Evolutionary conservation across 37 sponge, comb jelly and placozoan species (phyloP), one percentile per base, ranked within the genome.

Genomic region (Theonella swinhoei): DNA sequence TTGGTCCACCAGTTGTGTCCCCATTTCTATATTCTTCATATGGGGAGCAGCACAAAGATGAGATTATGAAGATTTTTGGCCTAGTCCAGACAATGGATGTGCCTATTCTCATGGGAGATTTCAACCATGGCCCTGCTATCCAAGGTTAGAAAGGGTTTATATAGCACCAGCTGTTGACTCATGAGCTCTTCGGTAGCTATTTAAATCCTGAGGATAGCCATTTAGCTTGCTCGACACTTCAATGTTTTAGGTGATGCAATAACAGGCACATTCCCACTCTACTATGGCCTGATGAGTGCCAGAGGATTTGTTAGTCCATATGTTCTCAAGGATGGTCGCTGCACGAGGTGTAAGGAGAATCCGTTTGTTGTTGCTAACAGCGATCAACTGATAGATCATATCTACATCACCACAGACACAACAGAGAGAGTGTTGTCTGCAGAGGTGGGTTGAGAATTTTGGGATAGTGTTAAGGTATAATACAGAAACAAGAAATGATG

Each of bases 21-120:
- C 78, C 78, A 20, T 64, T 78, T 4, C 78, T 78, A 3, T 78
- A 78, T 38, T 32, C 24, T 1, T 54, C 32, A 24, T 78, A 78
- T 64, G 78, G 28, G 0, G 78, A 62, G 62, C 78, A 78, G n/a
- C 78, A 78, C 7, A 61, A 63, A 19, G 25, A 63, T 64, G 78
- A 78, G 38, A 35, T 78, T 17, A 64, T 35, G 2, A 36, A 38
- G 11, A 20, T 78, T 19, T 64, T 64, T 37, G 24, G 8, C 1
- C 24, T 64, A 0, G 5, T 78, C 11, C 31, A 29, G 28, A 47
- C 7, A 29, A 64, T 35, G 26, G 40, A 78, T 14, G 38, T 38
- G 39, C 78, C 78, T 25, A 78, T 78, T 23, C 34, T 78, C 11
- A 4, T 78, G 36, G 78, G 78, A 62, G 78, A 78, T 35, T 78